Percentiles rank a stretch among this genome's conserved stretches.
phyloP scores from a whole-genome alignment of 2,888 invertebrate genomes.

The Chrysolina americana region DNA sequence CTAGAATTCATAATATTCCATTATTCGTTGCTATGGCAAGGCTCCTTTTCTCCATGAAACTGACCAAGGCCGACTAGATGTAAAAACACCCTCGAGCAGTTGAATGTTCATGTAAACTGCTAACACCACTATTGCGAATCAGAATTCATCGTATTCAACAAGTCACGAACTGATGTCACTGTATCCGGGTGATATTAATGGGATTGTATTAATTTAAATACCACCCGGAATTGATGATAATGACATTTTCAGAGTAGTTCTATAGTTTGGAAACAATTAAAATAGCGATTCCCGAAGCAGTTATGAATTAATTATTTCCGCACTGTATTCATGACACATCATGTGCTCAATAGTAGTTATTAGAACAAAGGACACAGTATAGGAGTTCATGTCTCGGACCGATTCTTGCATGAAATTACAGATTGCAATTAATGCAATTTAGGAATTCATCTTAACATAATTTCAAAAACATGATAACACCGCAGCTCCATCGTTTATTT shows the following conservation, averaged over 20 bases:
- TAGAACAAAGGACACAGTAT: neutral
- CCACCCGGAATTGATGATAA: constrained; percentile 13
- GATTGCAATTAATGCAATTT: no score
- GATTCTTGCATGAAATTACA: neutral
- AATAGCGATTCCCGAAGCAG: neutral
- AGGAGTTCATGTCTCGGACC: neutral
- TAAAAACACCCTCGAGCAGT: no score
- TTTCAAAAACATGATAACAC: no score
- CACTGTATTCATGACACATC: neutral
- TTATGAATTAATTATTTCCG: neutral
- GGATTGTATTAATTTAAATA: constrained; percentile 18
- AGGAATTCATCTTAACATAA: no score
- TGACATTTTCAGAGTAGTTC: neutral
- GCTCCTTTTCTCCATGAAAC: no score
- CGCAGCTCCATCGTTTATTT: no score
- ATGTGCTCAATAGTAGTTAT: neutral
- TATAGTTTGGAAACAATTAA: neutral
- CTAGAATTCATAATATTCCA: no score
- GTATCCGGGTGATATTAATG: neutral
- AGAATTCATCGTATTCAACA: neutral
- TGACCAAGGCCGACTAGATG: no score
- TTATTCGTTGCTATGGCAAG: no score
- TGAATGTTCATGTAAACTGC: no score
- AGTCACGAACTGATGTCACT: neutral
- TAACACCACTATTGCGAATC: neutral